Evolutionary conservation across 2,888 invertebrate genomes (phyloP), one percentile per base, ranked within the genome.

Genomic region (Mamestra brassicae): DNA sequence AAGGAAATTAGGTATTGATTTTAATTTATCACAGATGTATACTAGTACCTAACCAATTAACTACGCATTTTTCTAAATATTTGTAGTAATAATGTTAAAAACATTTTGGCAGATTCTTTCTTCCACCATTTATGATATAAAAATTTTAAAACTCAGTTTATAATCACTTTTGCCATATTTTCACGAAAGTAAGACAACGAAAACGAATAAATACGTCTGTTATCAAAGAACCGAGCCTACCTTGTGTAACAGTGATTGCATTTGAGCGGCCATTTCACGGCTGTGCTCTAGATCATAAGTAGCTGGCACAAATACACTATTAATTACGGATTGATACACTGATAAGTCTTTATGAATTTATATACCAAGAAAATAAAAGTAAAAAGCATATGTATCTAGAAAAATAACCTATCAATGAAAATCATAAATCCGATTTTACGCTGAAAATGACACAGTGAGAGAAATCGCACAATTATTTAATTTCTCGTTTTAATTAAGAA

Each of bases 221-320:
- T 69, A 61, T 62, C 15, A 66, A 58, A 58, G 1, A 34, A n/a
- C 34, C 26, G 50, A 57, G 62, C 42, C 50, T 66, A 38, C 6
- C 62, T 87, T 86, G 78, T 80, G 75, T 81, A 87, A 84, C 57
- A 55, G 54, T 80, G 66, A 60, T 71, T 71, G 86, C 84, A 82
- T 52, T 84, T 83, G 84, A 83, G 77, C 80, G 75, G 72, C 69
- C 60, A 84, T 88, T 86, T 85, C 80, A 87, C 86, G 86, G 82
- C 74, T 78, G 64, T 77, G 81, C 70, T 80, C 81, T 60, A 63
- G 45, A 73, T 74, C 52, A 36, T 77, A 72, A 60, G 15, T 55
- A 61, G 50, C 36, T 76, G 70, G 69, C 64, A 75, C 34, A 76
- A 76, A 72, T 73, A 76, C 73, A 62, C 65, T 38, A 66, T 64